These are phyloP conservation scores for Neomorphus geoffroyi DNA, from an alignment of 2,797 vertebrate species.

Conservation along the genomic window DNA sequence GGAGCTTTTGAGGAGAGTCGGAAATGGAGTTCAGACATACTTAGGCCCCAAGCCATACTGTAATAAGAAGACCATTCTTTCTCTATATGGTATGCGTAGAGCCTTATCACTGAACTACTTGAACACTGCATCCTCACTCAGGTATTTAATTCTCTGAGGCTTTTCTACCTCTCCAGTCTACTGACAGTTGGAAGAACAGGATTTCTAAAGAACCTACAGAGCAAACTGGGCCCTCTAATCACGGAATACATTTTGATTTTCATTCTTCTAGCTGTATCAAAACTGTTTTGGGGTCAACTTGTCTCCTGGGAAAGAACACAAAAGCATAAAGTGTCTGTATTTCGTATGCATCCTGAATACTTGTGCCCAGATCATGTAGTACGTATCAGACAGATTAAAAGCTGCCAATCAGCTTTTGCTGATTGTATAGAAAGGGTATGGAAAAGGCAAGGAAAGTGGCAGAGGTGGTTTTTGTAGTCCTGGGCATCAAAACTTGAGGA, in stretches of 20 bases:
- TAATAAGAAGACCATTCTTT: accelerated
- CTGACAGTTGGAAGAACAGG: background rate
- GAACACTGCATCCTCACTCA: background rate
- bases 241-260: background rate
- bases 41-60: background rate
- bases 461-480: background rate
- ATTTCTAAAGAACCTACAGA: background rate
- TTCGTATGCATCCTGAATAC: background rate
- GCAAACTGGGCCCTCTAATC: background rate
- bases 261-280: background rate
- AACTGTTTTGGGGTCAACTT: background rate
- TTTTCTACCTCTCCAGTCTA: background rate
- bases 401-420: background rate
- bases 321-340: background rate
- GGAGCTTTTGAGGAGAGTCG: background rate
- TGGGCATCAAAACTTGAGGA: background rate
- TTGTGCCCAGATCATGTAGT: background rate
- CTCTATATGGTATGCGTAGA: background rate
- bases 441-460: background rate
- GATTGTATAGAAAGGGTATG: background rate
- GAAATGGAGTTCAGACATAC: background rate
- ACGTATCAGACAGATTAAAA: background rate
- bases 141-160: background rate
- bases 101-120: accelerated
- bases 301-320: background rate